Evolutionary conservation across 1,140 invertebrate species (phyloP).

Genomic region (Drosophila subobscura): DNA sequence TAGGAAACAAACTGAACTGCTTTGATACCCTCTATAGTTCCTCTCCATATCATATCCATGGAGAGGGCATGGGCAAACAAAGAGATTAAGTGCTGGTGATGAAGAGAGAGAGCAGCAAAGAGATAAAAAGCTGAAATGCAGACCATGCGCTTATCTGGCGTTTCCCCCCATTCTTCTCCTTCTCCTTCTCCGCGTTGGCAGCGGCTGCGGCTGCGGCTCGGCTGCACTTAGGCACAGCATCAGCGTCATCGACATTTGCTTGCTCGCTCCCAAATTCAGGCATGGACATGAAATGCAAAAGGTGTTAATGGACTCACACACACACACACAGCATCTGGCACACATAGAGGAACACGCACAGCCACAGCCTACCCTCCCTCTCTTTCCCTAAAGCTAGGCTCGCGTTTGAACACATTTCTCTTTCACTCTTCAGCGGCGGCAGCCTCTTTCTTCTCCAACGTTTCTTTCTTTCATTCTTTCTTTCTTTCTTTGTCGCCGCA

Average conservation of each 20-base stretch:
- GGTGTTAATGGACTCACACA: slow-evolving; percentile 39
- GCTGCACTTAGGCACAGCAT: slow-evolving; percentile 15
- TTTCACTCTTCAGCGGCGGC: slow-evolving; percentile 9
- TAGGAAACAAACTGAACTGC: too few species aligned
- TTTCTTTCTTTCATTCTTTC: slow-evolving; percentile 19
- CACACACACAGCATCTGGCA: slow-evolving; percentile 12
- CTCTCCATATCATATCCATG: neutral
- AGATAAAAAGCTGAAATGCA: neutral
- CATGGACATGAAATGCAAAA: slow-evolving; percentile 40
- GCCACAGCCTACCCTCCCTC: too few species aligned
- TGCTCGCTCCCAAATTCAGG: slow-evolving; percentile 26
- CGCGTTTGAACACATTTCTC: slow-evolving; percentile 6
- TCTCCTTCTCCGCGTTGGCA: neutral
- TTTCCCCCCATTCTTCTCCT: too few species aligned
- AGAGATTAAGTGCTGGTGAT: neutral
- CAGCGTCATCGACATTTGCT: slow-evolving; percentile 30
- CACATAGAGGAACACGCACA: too few species aligned
- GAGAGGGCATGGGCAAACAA: neutral
- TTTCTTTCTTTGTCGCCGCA: slow-evolving; percentile 22
- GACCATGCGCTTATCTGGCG: slow-evolving; percentile 1
- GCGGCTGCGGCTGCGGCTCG: too few species aligned
- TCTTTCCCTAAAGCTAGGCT: too few species aligned
- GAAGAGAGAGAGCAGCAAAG: neutral
- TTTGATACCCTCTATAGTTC: too few species aligned
- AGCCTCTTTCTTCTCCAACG: slow-evolving; percentile 23